Evolutionary conservation across 2,888 invertebrate genomes (phyloP).

Genomic region (Synanthedon formicaeformis): DNA sequence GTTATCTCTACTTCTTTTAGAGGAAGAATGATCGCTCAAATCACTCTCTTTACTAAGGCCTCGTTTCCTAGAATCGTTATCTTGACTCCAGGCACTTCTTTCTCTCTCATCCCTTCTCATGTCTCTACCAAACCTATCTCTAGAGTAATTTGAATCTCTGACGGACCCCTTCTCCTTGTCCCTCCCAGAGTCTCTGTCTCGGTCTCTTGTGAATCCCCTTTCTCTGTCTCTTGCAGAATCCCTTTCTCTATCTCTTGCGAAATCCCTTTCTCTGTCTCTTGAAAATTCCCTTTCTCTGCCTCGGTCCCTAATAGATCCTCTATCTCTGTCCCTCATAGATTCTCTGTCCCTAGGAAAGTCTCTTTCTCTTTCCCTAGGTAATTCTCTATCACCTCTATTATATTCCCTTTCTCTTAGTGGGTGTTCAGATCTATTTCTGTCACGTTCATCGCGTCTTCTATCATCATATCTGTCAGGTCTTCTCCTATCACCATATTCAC

Average conservation of each 20-base stretch:
- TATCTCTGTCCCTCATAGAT: conserved; percentile 13
- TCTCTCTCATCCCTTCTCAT: conserved; percentile 21
- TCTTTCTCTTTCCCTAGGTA: conserved; percentile 15
- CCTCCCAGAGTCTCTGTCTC: conserved; percentile 10
- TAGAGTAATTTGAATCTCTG: conserved; percentile 13
- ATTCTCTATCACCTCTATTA: conserved; percentile 15
- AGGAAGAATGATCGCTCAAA: conserved; percentile 14
- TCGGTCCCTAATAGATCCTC: conserved; percentile 26
- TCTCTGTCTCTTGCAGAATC: conserved; percentile 26
- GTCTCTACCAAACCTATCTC: conserved; percentile 17
- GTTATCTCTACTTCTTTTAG: conserved; percentile 24
- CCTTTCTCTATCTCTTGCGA: conserved; percentile 9
- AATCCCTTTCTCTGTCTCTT: conserved; percentile 15
- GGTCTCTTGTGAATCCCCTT: conserved; percentile 29
- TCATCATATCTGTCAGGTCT: conserved; percentile 32
- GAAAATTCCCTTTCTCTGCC: conserved; percentile 21
- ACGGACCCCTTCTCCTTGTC: conserved; percentile 5
- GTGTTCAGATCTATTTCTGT: conserved; percentile 15
- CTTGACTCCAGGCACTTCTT: conserved; percentile 34
- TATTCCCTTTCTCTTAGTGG: conserved; percentile 6
- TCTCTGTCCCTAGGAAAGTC: conserved; percentile 22
- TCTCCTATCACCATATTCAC: conserved; percentile 20
- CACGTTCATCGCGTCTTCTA: conserved; percentile 17
- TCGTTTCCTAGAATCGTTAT: conserved; percentile 45
- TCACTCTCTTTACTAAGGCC: conserved; percentile 42